Evolutionary conservation across 2,888 invertebrate species (phyloP), one percentile per base, ranked within the genome.

Genomic region (Quadroppia sp.): DNA sequence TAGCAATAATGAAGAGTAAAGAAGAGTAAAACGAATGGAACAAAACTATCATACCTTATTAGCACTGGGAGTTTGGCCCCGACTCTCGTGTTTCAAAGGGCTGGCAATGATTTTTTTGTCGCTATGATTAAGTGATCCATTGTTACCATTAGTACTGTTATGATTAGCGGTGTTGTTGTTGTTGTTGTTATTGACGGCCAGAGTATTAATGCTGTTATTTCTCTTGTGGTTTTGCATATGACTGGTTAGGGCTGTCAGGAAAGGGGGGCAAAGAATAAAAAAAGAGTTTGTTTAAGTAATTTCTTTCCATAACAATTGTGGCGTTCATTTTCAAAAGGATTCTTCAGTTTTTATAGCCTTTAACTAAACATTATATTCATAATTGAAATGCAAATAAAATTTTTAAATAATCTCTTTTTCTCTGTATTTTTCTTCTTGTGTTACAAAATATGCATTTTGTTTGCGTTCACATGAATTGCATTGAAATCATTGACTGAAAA

Each of bases 181-280:
- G 42, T 36, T 67, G 67, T 64, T 64, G 50, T 36, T 71, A 30
- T 30, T 50, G 71, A 2, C 40, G 45, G 11, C 36, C 50, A 15
- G n/a, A 23, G 13, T 30, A 36, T 15, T 50, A 53, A 50, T 71
- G 30, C 28, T 71, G 50, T 64, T 59, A 45, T 70, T 73, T 64
- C 73, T 69, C 56, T 74, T 74, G 50, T 74, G 74, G 70, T 74
- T 74, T 56, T 74, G 74, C 74, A 74, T 74, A 61, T 74, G 74
- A 74, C 74, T 74, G 53, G 74, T 70, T n/a, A 74, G 70, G 17
- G 74, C 74, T 74, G 36, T 42, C 17, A 40, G 59, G 3, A 17
- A 17, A 32, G 17, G 17, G 17, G n/a, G 28, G 17, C 59, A 59
- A 59, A 30, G 59, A 17, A 6, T 4, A 53, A 9, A 53, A n/a